Base-by-base conservation (phyloP, 2,888 invertebrate species). In the Caradrina clavipalpis region DNA sequence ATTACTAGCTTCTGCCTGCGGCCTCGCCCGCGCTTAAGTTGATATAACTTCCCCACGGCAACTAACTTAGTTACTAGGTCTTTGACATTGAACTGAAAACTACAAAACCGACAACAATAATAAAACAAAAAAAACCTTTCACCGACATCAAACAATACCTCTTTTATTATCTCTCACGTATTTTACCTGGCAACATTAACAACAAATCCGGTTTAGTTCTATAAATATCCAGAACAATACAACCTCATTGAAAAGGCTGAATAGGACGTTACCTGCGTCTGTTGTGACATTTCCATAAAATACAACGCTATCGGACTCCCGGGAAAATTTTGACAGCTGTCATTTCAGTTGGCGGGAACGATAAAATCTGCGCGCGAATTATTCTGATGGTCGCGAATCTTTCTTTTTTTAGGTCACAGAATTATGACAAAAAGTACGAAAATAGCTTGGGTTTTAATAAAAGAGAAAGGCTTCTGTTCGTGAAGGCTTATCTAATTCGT, bases 291-390 rank as follows among this genome's bases (percentile, higher is more conserved):
- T 80, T 76, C 69, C 66, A 59, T 73, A 59, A 69, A 76, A 76
- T 67, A 26, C 56, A 80, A 69, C 56, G 62, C 11, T 61, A 75
- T n/a, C 67, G 19, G 51, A 64, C 26, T 65, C 45, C 10, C 53
- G 62, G 56, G 26, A 55, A 17, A 60, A 77, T 69, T 62, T 72
- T 83, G 81, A 81, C 83, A 83, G 69, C 71, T 83, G 81, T 80
- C 83, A 77, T 42, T 69, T 63, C 35, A 67, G 49, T 61, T 55
- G 61, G 56, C 63, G 61, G 69, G 42, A 45, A 62, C 35, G 62
- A 68, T 66, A 55, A 11, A 53, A 63, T 76, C 59, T 54, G 26
- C 39, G 56, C 22, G 31, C 10, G 31, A 54, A 60, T 42, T 57
- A 50, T 51, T 15, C 4, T 55, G 11, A 49, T 2, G 47, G 31